Conservation (phyloP, 2,797 vertebrate species). For the Syngnathus acus region DNA sequence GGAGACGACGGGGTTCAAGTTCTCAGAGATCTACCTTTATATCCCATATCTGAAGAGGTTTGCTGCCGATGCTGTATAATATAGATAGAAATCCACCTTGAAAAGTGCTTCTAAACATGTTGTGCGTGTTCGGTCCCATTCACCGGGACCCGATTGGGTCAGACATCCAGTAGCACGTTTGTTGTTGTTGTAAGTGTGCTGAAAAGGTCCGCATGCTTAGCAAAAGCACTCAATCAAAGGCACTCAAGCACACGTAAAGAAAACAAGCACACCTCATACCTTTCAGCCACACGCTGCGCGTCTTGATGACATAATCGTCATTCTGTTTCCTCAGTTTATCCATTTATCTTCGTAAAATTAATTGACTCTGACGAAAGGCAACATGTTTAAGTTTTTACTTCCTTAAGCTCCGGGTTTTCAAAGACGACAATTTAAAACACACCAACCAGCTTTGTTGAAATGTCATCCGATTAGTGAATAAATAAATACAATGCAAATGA, state of each 20-base stretch:
- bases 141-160: not conserved
- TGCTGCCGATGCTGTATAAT: constrained; percentile 95
- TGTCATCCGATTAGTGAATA: too few species aligned
- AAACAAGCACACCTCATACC: constrained; percentile 3
- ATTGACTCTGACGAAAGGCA: not conserved
- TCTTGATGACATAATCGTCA: not conserved
- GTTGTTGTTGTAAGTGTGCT: not conserved
- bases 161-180: not conserved
- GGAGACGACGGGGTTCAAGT: not conserved
- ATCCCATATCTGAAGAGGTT: constrained; percentile 96
- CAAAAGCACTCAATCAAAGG: constrained; percentile 3
- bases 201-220: not conserved
- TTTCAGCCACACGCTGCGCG: not conserved
- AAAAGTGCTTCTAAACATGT: constrained; percentile 96
- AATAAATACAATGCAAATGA: too few species aligned
- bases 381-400: not conserved
- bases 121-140: constrained; percentile 4
- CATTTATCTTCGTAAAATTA: not conserved
- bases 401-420: not conserved
- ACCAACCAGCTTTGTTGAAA: too few species aligned
- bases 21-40: constrained; percentile 75
- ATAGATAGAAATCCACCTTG: constrained; percentile 94
- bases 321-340: not conserved
- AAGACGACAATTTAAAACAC: not conserved
- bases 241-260: not conserved